Percentiles rank a stretch among this genome's conserved stretches.
Evolutionary conservation across 2,113 vertebrate species (phyloP).

Genomic region (Raja brachyura): DNA sequence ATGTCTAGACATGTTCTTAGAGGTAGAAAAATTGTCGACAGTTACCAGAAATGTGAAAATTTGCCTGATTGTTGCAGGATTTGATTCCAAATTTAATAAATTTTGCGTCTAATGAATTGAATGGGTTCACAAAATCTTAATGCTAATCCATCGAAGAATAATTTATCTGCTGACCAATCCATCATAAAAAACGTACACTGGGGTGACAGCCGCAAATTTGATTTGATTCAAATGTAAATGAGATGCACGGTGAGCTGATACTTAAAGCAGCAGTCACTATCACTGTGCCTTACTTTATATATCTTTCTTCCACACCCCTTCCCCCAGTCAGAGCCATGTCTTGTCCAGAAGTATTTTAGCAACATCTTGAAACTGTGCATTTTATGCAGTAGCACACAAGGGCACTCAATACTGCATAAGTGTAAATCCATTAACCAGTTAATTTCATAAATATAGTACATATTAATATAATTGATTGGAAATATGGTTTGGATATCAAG

Average conservation of each 20-base stretch:
- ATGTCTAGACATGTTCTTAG: not conserved
- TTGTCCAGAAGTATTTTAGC: not conserved
- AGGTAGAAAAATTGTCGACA: not conserved
- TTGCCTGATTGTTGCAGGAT: not conserved
- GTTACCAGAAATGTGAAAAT: not conserved
- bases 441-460: not conserved
- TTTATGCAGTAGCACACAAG: no score
- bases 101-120: not conserved
- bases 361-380: not conserved
- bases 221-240: slow-evolving; percentile 25
- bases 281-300: not conserved
- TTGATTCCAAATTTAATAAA: not conserved
- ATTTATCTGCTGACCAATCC: not conserved
- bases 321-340: not conserved
- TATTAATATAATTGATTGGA: not conserved
- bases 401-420: not conserved
- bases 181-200: slow-evolving; percentile 17
- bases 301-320: not conserved
- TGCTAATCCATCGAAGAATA: not conserved
- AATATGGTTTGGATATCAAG: not conserved
- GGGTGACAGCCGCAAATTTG: not conserved
- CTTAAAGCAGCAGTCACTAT: not conserved
- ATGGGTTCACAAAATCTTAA: not conserved
- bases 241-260: slow-evolving; percentile 2
- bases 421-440: not conserved